phyloP scores from a whole-genome alignment of 2,888 invertebrate genomes.

The Trichopoda pennipes region DNA sequence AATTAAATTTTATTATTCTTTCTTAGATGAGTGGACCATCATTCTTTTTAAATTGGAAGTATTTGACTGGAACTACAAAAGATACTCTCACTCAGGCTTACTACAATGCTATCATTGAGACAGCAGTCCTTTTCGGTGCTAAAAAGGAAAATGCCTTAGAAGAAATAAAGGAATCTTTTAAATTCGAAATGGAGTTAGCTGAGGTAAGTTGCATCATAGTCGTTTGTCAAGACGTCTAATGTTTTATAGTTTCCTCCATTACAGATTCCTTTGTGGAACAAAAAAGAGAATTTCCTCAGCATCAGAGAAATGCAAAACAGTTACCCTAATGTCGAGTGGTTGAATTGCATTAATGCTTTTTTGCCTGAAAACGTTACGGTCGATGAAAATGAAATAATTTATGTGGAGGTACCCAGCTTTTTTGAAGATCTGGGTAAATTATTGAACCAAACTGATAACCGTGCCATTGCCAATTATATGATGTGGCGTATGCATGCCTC shows the following conservation, averaged over 20 bases:
- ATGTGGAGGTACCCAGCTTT: slow-evolving; percentile 92
- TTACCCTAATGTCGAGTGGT: slow-evolving; percentile 84
- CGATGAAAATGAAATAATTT: slow-evolving; percentile 87
- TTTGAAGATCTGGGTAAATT: slow-evolving; percentile 86
- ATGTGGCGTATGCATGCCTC: slow-evolving; percentile 94
- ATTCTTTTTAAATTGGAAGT: slow-evolving; percentile 91
- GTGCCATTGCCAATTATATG: slow-evolving; percentile 92
- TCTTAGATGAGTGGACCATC: slow-evolving; percentile 92
- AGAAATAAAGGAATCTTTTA: slow-evolving; percentile 89
- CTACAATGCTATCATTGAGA: slow-evolving; percentile 92
- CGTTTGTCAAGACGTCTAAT: background rate
- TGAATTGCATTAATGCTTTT: slow-evolving; percentile 91
- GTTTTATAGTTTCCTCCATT: background rate
- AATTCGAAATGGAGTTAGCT: slow-evolving; percentile 94
- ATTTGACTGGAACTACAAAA: slow-evolving; percentile 89
- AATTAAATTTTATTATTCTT: background rate
- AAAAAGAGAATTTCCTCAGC: slow-evolving; percentile 95
- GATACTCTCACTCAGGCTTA: slow-evolving; percentile 94
- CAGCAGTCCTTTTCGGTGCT: slow-evolving; percentile 92
- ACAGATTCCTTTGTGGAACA: slow-evolving; percentile 92
- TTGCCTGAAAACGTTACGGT: slow-evolving; percentile 85
- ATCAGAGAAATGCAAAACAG: slow-evolving; percentile 88
- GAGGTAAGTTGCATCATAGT: slow-evolving; percentile 85
- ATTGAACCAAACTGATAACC: slow-evolving; percentile 83
- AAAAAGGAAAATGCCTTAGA: slow-evolving; percentile 84